Percentiles rank a stretch among this genome's conserved stretches.
These are phyloP conservation scores for Nomada fabriciana DNA, from an alignment of 2,888 invertebrate genomes.

Conservation along the genomic window DNA sequence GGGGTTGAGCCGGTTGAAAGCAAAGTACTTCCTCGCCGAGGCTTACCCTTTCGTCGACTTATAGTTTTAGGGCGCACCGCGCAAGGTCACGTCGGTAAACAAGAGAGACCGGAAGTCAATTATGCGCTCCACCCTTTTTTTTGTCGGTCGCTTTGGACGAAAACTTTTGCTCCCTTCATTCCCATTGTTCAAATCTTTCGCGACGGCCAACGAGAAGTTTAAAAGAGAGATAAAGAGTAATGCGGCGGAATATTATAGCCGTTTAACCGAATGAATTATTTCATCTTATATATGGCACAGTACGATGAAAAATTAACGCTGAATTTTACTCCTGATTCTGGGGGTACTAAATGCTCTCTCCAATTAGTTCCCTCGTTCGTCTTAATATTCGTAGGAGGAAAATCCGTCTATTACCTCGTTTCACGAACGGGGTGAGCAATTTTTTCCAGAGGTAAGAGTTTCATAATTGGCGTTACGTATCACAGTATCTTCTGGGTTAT, in stretches of 20 bases:
- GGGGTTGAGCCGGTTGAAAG: background rate
- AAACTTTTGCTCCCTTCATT: constrained; percentile 1
- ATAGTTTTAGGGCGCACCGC: constrained; percentile 11
- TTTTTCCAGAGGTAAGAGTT: no score
- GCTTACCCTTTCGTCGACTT: constrained; percentile 13
- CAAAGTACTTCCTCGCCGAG: background rate
- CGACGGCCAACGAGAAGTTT: background rate
- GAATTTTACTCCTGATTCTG: no score
- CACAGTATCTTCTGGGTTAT: no score
- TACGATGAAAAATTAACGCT: no score
- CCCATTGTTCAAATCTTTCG: background rate
- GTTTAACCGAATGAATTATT: no score
- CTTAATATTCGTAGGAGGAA: no score
- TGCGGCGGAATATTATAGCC: background rate
- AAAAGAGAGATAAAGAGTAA: background rate
- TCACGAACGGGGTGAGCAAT: no score
- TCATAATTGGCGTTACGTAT: no score
- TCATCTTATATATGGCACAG: no score
- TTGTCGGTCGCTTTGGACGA: background rate
- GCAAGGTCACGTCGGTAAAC: constrained; percentile 11
- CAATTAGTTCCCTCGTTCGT: no score
- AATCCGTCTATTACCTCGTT: no score
- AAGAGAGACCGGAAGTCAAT: constrained; percentile 8
- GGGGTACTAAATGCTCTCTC: no score
- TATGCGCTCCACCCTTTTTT: constrained; percentile 8